A percentile compares a stretch with the other conserved stretches of the same genome.
Conservation (phyloP, 2,797 vertebrate genomes). For the Mormyrus proboscirostris region DNA sequence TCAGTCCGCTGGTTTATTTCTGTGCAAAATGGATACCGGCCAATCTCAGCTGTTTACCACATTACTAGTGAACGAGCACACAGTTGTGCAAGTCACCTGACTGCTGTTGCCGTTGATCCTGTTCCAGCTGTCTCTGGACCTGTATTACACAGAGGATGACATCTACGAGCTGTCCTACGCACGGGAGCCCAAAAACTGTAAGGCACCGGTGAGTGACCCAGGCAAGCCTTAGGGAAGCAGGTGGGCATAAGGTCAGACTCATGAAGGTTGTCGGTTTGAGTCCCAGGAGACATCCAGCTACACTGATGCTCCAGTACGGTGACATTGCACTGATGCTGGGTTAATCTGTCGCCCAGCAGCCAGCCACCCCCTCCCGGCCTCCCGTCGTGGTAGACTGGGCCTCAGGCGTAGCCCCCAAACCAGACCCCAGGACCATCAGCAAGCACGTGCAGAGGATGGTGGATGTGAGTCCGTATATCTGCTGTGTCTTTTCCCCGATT, state of each 20-base stretch:
- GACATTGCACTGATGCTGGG: slow-evolving; percentile 25
- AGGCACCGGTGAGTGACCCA: slow-evolving; percentile 70
- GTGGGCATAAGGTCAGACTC: background rate
- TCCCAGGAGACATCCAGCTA: background rate
- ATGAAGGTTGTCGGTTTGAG: background rate
- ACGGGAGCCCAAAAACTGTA: slow-evolving; percentile 83
- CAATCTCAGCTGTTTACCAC: background rate
- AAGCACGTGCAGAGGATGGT: slow-evolving; percentile 92
- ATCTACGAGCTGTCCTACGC: slow-evolving; percentile 94
- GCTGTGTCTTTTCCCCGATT: background rate
- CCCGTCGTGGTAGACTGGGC: slow-evolving; percentile 89
- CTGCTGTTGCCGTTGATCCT: slow-evolving; percentile 21
- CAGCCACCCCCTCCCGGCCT: slow-evolving; percentile 82
- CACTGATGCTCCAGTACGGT: background rate
- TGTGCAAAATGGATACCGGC: background rate
- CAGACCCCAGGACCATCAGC: slow-evolving; percentile 88
- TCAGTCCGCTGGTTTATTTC: background rate
- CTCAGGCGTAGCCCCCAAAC: slow-evolving; percentile 85
- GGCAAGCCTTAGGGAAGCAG: background rate
- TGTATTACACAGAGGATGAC: slow-evolving; percentile 93
- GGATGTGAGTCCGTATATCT: slow-evolving; percentile 68
- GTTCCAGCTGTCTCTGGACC: slow-evolving; percentile 82
- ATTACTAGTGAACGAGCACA: background rate
- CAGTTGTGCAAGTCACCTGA: background rate
- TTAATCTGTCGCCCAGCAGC: slow-evolving; percentile 55